These are phyloP conservation scores for Tor tambroides DNA, from an alignment of 2,113 vertebrate species.

Conservation along the genomic window DNA sequence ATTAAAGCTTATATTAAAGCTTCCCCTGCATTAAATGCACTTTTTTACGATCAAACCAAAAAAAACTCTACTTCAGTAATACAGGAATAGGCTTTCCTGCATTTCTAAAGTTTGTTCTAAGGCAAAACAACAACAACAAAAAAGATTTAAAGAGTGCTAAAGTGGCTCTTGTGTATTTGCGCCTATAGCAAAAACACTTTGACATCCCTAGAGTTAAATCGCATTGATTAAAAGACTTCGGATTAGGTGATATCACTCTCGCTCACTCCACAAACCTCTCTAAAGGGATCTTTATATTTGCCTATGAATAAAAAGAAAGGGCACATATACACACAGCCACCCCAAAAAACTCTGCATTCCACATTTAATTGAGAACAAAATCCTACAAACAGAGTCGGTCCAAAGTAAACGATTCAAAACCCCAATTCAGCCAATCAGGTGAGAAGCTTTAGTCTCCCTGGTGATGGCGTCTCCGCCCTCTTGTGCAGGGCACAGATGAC, in stretches of 20 bases:
- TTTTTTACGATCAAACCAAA: conserved; percentile 7
- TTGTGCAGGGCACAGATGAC: conserved; percentile 69
- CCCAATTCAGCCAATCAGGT: conserved; percentile 63
- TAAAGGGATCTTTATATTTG: conserved; percentile 63
- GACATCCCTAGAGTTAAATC: conserved; percentile 35
- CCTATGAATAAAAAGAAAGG: conserved; percentile 64
- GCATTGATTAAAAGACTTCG: not conserved
- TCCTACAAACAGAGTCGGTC: conserved; percentile 60
- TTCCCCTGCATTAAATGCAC: not conserved
- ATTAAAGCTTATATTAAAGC: conserved; percentile 65
- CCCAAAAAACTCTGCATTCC: conserved; percentile 67
- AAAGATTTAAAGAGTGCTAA: not conserved
- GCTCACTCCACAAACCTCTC: conserved; percentile 15
- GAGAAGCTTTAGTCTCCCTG: conserved; percentile 56
- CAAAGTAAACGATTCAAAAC: conserved; percentile 72
- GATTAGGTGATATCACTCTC: conserved; percentile 6
- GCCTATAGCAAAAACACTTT: not conserved
- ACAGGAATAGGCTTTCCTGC: not conserved
- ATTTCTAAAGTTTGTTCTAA: not conserved
- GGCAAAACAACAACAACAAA: not conserved
- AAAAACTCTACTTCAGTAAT: not conserved
- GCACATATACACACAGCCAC: conserved; percentile 51
- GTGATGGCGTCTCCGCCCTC: conserved; percentile 61
- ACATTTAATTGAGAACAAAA: conserved; percentile 74
- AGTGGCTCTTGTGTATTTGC: not conserved